phyloP scores from a whole-genome alignment of 2,797 vertebrate genomes.

The Oceanodroma leucorhoa region DNA sequence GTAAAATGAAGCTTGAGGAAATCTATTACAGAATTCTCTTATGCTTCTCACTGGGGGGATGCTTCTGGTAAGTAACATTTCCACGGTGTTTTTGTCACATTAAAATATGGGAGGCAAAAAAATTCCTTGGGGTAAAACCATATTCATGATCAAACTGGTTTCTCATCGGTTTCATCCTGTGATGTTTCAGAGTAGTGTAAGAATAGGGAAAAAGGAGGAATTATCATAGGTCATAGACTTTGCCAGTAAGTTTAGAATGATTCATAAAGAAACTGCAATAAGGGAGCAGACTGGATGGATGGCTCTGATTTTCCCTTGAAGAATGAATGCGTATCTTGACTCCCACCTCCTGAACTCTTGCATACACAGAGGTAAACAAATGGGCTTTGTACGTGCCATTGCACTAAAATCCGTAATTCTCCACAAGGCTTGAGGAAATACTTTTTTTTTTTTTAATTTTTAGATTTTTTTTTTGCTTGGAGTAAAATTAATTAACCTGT shows the following conservation, averaged over 20 bases:
- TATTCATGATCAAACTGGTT: not conserved
- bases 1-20: constrained; percentile 31
- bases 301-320: not conserved
- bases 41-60: not conserved
- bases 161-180: not conserved
- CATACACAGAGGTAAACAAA: constrained; percentile 16
- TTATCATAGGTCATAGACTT: not conserved
- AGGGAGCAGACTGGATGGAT: not conserved
- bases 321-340: not conserved
- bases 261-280: not conserved
- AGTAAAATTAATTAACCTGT: constrained; percentile 24
- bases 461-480: not conserved
- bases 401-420: not conserved
- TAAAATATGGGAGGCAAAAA: not conserved
- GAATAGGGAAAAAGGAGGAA: not conserved
- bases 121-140: not conserved
- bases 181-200: not conserved
- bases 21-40: not conserved
- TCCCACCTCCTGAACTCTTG: constrained; percentile 21
- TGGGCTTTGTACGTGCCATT: not conserved
- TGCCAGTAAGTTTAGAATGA: constrained; percentile 1
- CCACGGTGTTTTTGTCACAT: not conserved
- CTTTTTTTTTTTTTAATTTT: not conserved
- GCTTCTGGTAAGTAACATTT: not conserved
- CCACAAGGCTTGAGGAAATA: not conserved